Conservation (phyloP, 1,140 invertebrate species). For the Batillaria attramentaria region DNA sequence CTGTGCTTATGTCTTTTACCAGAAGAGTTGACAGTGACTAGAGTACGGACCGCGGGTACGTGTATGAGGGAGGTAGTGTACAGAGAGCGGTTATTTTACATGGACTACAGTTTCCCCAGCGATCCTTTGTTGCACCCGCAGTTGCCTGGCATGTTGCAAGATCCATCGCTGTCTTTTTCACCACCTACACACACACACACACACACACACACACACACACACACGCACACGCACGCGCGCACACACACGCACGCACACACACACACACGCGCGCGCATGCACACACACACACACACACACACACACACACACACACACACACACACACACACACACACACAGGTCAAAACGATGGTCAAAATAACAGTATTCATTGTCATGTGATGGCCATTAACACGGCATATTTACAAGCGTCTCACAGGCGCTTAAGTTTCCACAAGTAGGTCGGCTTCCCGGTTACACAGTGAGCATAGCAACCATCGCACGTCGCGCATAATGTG, state of each 20-base stretch:
- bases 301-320: slow-evolving; percentile 5
- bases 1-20: too few relatives aligned
- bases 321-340: background rate
- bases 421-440: too few relatives aligned
- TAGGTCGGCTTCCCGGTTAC: too few relatives aligned
- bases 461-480: background rate
- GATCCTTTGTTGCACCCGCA: too few relatives aligned
- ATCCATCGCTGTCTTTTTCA: too few relatives aligned
- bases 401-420: background rate
- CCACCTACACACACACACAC: background rate
- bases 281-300: slow-evolving; percentile 5
- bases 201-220: background rate
- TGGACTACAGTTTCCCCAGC: too few relatives aligned
- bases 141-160: too few relatives aligned
- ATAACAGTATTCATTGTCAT: background rate
- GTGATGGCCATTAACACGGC: background rate
- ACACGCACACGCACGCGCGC: background rate
- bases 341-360: background rate
- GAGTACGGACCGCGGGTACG: too few relatives aligned
- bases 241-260: background rate
- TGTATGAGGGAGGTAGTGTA: too few relatives aligned
- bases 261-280: background rate
- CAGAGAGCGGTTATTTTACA: too few relatives aligned
- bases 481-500: background rate
- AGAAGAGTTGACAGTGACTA: too few relatives aligned